phyloP scores from a whole-genome alignment of 2,113 vertebrate species.

The Passer domesticus region DNA sequence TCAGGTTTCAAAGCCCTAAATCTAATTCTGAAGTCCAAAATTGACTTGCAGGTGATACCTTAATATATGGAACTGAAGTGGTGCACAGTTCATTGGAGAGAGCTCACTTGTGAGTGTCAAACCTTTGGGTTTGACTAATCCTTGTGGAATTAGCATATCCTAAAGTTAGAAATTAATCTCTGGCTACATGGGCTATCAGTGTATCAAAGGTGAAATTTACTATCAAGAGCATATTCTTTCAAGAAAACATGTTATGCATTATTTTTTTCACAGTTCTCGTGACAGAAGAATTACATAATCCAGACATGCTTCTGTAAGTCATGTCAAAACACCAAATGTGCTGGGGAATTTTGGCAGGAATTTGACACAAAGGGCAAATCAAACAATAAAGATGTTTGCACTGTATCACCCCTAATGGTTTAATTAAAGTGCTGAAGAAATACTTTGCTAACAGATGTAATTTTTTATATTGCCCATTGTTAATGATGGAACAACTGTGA shows the following conservation, averaged over 20 bases:
- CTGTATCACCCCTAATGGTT: neutral
- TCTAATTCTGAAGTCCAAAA: neutral
- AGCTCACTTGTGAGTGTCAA: neutral
- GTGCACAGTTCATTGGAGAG: neutral
- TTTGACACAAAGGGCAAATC: neutral
- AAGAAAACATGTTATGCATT: neutral
- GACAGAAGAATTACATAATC: neutral
- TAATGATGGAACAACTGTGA: neutral
- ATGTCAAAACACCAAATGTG: neutral
- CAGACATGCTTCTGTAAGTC: neutral
- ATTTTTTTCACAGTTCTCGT: neutral
- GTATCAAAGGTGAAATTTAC: neutral
- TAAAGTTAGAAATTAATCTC: neutral
- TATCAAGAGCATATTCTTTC: neutral
- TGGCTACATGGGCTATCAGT: neutral
- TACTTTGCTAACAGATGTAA: neutral
- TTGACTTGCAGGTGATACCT: neutral
- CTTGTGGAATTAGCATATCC: neutral
- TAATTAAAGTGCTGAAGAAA: neutral
- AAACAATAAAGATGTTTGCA: neutral
- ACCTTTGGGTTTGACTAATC: neutral
- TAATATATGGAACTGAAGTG: fast-evolving
- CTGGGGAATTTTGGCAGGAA: neutral
- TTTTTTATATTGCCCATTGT: neutral
- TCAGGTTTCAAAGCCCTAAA: neutral